Conservation (phyloP, 2,113 vertebrate genomes). For the Coregonus clupeaformis region DNA sequence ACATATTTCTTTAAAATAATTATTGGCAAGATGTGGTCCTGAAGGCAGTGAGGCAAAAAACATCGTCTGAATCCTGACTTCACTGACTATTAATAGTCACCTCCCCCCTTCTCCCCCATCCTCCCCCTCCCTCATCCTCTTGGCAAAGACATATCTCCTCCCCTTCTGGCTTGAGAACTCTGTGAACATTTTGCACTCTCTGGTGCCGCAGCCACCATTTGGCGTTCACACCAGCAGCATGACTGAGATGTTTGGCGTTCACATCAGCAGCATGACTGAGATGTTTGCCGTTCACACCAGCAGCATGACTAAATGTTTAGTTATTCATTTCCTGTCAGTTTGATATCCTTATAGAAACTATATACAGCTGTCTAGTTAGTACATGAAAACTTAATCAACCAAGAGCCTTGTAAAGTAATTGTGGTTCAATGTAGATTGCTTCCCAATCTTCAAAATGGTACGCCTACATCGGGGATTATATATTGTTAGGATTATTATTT, state of each 20-base stretch:
- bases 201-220: no score
- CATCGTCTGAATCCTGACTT: conserved; percentile 69
- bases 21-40: conserved; percentile 73
- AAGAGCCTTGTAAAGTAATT: no score
- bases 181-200: no score
- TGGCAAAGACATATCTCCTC: conserved; percentile 39
- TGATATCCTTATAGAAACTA: not conserved
- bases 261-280: not conserved
- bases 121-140: conserved; percentile 12
- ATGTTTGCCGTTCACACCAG: no score
- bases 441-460: no score
- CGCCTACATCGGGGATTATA: no score
- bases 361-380: not conserved
- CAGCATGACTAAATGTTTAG: no score
- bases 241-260: not conserved
- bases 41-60: conserved; percentile 56
- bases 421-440: no score
- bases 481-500: no score
- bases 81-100: conserved; percentile 19
- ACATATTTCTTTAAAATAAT: conserved; percentile 89
- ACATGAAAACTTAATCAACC: not conserved
- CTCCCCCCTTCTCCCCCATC: not conserved
- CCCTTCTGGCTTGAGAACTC: no score
- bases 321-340: not conserved
- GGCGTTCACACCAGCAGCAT: not conserved